phyloP scores from a whole-genome alignment of 2,888 invertebrate genomes.

The Cerceris ruficornis region DNA sequence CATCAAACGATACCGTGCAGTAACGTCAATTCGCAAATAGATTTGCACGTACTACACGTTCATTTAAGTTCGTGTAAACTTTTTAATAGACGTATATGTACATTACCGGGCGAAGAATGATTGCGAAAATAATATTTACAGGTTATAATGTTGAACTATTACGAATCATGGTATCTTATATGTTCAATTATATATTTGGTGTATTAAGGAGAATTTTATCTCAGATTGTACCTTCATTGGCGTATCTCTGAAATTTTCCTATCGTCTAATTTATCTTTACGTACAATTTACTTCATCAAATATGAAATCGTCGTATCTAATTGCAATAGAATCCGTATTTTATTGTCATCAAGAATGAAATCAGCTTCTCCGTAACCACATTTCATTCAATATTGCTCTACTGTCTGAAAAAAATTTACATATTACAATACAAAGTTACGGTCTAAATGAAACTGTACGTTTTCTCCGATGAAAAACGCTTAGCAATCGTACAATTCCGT shows the following conservation, averaged over 20 bases:
- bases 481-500: neutral
- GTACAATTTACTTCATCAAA: neutral
- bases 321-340: too few species aligned
- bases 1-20: neutral
- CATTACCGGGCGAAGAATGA: too few species aligned
- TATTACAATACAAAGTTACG: too few species aligned
- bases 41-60: too few species aligned
- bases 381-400: neutral
- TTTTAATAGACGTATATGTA: too few species aligned
- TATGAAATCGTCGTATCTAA: neutral
- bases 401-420: too few species aligned
- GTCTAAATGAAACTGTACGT: neutral
- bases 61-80: too few species aligned
- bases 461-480: neutral
- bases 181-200: neutral
- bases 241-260: slow-evolving; percentile 34
- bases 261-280: neutral
- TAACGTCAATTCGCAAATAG: too few species aligned
- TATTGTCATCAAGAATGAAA: too few species aligned
- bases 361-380: neutral
- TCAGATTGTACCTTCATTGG: slow-evolving; percentile 52
- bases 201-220: slow-evolving; percentile 28
- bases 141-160: too few species aligned
- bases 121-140: too few species aligned
- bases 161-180: too few species aligned